Evolutionary conservation across 2,888 invertebrate species (phyloP).

Genomic region (Thera obeliscata): DNA sequence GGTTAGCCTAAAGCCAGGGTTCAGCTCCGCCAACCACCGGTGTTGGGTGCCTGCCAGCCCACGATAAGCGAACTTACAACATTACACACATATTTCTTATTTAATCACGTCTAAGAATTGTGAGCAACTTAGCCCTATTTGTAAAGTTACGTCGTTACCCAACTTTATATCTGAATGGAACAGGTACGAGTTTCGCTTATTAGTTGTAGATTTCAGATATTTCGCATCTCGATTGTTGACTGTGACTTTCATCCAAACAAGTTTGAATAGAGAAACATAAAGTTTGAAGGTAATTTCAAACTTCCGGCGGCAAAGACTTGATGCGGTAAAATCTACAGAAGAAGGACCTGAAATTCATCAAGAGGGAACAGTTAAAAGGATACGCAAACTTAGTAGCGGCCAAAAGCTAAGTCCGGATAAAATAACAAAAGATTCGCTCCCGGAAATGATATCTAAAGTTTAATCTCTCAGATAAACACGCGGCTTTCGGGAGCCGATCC

Average conservation of each 20-base stretch:
- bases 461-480: conserved; percentile 42
- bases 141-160: conserved; percentile 31
- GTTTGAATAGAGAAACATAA: conserved; percentile 12
- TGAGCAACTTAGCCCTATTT: conserved; percentile 34
- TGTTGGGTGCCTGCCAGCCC: conserved; percentile 62
- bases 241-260: conserved; percentile 20
- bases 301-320: conserved; percentile 22
- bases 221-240: conserved; percentile 22
- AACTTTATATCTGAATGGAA: conserved; percentile 29
- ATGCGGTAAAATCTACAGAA: conserved; percentile 25
- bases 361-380: conserved; percentile 30
- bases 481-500: conserved; percentile 42
- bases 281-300: conserved; percentile 3
- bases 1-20: conserved; percentile 56
- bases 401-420: conserved; percentile 36
- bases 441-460: conserved; percentile 42
- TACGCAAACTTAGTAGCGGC: conserved; percentile 28
- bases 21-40: conserved; percentile 43
- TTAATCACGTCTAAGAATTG: conserved; percentile 45
- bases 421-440: conserved; percentile 39
- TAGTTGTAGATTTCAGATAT: conserved; percentile 29
- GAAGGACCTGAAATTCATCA: conserved; percentile 28
- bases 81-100: conserved; percentile 61
- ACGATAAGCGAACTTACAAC: conserved; percentile 58
- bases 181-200: conserved; percentile 29